phyloP scores from a whole-genome alignment of 2,888 invertebrate species.

The Athalia rosae region DNA sequence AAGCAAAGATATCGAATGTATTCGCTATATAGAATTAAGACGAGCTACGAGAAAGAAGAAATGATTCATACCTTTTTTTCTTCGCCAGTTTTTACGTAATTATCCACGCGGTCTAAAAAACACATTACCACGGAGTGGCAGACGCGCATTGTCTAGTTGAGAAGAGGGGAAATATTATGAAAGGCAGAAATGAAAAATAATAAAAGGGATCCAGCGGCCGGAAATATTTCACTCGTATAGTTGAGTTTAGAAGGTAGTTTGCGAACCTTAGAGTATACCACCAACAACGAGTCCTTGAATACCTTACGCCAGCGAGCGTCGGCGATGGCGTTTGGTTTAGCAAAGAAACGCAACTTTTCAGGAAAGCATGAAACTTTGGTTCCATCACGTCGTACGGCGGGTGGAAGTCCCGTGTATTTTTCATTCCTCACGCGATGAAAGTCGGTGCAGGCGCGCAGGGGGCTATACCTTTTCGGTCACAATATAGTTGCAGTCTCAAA shows the following conservation, averaged over 20 bases:
- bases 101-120: too few species aligned
- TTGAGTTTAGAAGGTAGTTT: conserved; percentile 31
- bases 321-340: conserved; percentile 20
- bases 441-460: background rate
- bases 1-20: background rate
- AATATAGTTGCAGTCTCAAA: background rate
- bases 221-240: conserved; percentile 14
- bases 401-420: background rate
- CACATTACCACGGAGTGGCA: too few species aligned
- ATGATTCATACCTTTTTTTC: too few species aligned
- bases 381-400: background rate
- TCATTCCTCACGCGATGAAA: background rate
- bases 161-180: too few species aligned
- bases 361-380: conserved; percentile 10
- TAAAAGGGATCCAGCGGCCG: background rate
- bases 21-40: too few species aligned
- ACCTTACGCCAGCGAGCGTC: conserved; percentile 1
- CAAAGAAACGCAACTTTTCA: conserved; percentile 26
- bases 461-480: too few species aligned
- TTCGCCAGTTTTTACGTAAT: too few species aligned
- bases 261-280: conserved; percentile 23
- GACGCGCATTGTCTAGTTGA: too few species aligned
- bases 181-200: too few species aligned
- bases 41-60: too few species aligned
- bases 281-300: conserved; percentile 17